Conservation (phyloP, 2,888 invertebrate genomes). For the Luperina testacea region DNA sequence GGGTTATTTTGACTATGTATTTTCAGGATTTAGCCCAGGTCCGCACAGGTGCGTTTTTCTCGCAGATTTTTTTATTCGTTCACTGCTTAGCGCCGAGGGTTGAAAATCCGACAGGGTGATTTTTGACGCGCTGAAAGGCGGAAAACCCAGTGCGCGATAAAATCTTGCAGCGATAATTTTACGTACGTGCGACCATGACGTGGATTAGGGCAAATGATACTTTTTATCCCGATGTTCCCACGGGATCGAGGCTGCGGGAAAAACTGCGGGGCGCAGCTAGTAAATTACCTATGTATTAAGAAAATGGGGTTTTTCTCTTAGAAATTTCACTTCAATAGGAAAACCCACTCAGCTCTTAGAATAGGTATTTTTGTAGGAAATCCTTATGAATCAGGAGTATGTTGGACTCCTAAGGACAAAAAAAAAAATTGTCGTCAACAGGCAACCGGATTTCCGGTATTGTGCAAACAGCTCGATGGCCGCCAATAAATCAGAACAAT, state of each 20-base stretch:
- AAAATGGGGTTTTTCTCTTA: neutral
- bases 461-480: neutral
- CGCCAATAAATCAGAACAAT: constrained; percentile 1
- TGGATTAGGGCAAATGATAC: too few relatives aligned
- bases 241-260: too few relatives aligned
- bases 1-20: constrained; percentile 36
- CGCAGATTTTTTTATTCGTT: neutral
- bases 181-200: neutral
- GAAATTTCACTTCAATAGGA: neutral
- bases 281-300: too few relatives aligned
- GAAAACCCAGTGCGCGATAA: neutral
- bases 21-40: constrained; percentile 1
- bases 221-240: too few relatives aligned
- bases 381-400: too few relatives aligned
- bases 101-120: neutral
- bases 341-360: neutral
- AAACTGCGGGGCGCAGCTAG: too few relatives aligned
- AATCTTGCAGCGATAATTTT: neutral
- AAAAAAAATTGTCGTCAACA: neutral
- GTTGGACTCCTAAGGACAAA: too few relatives aligned
- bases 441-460: neutral
- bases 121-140: too few relatives aligned
- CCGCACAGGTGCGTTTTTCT: neutral
- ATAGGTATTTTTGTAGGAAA: neutral
- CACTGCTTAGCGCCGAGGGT: neutral